These are phyloP conservation scores for Magallana angulata DNA, from an alignment of 1,140 invertebrate species.

Conservation along the genomic window DNA sequence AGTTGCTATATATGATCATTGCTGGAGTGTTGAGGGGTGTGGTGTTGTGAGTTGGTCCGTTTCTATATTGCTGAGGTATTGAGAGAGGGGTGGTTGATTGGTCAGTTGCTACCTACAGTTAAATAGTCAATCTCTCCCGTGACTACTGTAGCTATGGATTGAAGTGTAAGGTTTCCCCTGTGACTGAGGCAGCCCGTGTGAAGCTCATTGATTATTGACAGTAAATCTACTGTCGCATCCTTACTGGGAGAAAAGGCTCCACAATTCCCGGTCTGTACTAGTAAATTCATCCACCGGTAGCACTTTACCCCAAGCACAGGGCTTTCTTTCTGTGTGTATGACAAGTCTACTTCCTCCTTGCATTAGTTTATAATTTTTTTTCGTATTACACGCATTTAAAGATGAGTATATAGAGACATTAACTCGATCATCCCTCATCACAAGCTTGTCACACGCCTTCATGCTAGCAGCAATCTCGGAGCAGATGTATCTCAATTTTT, in stretches of 20 bases:
- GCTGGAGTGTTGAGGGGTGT: neutral
- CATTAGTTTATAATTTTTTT: constrained; percentile 1
- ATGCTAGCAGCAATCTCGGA: constrained; percentile 16
- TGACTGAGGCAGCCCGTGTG: neutral
- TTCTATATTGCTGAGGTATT: neutral
- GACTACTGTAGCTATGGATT: constrained; percentile 12
- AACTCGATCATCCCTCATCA: constrained; percentile 21
- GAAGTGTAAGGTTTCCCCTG: constrained; percentile 10
- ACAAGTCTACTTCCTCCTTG: constrained; percentile 16
- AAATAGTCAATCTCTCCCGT: constrained; percentile 13
- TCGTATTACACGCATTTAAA: neutral
- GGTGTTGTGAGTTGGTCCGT: too few relatives aligned
- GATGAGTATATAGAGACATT: neutral
- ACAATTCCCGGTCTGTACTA: constrained; percentile 6
- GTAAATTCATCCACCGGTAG: constrained; percentile 17
- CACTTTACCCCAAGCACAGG: neutral
- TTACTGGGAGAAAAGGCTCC: neutral
- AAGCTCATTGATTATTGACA: constrained; percentile 33
- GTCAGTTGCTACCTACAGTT: neutral
- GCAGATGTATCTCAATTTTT: constrained; percentile 24
- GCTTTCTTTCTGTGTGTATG: constrained; percentile 2
- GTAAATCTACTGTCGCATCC: constrained; percentile 8
- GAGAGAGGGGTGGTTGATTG: neutral
- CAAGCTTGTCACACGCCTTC: constrained; percentile 1
- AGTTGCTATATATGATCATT: neutral